Evolutionary conservation across 2,888 invertebrate species (phyloP), one percentile per base, ranked within the genome.

Genomic region (Tetropium fuscum): DNA sequence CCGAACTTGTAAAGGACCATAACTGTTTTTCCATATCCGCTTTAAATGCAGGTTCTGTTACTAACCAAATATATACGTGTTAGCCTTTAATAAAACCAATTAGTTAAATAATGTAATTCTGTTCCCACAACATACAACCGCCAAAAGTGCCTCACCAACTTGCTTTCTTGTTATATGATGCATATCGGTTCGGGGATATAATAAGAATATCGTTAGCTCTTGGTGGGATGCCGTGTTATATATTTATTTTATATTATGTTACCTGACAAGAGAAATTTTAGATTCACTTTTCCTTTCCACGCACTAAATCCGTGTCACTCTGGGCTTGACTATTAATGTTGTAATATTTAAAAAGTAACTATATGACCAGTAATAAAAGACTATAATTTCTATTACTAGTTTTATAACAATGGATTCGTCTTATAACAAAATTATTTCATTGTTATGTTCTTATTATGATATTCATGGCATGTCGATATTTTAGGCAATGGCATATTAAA

Each of bases 221-320:
- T 15, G 13, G 5, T 16, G 36, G 18, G 18, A n/a, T 13, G 34
- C 34, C 34, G 8, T 2, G 34, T 34, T 15, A 11, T 16, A 44
- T 25, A 44, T 32, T 32, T 47, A 34, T 34, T 19, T 47, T 20
- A 27, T 6, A 13, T 20, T 38, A 16, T 13, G n/a, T 15, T 48
- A 20, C 19, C 25, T 38, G 34, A 34, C 48, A 36, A 36, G 48
- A 36, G 48, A 48, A 48, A 48, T 48, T 48, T 48, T 27, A 44
- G 30, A 8, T 44, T 27, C 16, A 27, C 25, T 27, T 44, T 44
- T 22, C 25, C 30, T 30, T 34, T n/a, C n/a, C n/a, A n/a, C n/a
- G n/a, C n/a, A n/a, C n/a, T n/a, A n/a, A n/a, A n/a, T n/a, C n/a
- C n/a, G n/a, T n/a, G n/a, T n/a, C n/a, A n/a, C n/a, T n/a, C n/a